Percentiles rank a stretch among this genome's conserved stretches.
Evolutionary conservation across 1,140 invertebrate genomes (phyloP).

Genomic region (Lanistes nyassanus): DNA sequence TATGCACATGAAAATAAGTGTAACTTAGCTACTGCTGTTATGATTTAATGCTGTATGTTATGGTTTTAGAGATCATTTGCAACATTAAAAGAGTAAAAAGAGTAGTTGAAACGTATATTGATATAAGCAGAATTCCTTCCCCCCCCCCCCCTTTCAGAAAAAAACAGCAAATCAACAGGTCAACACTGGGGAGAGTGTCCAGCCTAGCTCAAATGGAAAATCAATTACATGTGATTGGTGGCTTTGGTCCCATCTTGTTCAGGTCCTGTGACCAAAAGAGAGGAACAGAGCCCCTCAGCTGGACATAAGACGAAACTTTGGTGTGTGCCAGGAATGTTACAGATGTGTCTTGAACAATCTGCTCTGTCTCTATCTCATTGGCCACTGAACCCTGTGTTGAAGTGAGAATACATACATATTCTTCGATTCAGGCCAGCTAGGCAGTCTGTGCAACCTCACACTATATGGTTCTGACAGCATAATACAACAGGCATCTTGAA

Average conservation of each 20-base stretch:
- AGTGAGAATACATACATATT: neutral
- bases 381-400: constrained; percentile 87
- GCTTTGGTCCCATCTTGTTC: constrained; percentile 98
- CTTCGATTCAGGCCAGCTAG: neutral
- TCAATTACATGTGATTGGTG: constrained; percentile 88
- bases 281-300: constrained; percentile 92
- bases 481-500: neutral
- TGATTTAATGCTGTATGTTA: too few species aligned
- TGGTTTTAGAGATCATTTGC: too few species aligned
- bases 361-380: constrained; percentile 99
- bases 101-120: too few species aligned
- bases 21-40: too few species aligned
- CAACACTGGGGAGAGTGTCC: too few species aligned
- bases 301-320: constrained; percentile 88
- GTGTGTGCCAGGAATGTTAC: constrained; percentile 78
- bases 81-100: too few species aligned
- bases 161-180: too few species aligned
- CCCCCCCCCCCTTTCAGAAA: too few species aligned
- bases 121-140: too few species aligned
- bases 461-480: neutral
- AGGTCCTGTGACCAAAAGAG: constrained; percentile 97
- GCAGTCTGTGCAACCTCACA: neutral
- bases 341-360: constrained; percentile 92
- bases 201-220: too few species aligned
- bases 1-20: too few species aligned